Evolutionary conservation across 2,113 vertebrate genomes (phyloP), one percentile per base, ranked within the genome.

Genomic region (Xiphophorus couchianus): DNA sequence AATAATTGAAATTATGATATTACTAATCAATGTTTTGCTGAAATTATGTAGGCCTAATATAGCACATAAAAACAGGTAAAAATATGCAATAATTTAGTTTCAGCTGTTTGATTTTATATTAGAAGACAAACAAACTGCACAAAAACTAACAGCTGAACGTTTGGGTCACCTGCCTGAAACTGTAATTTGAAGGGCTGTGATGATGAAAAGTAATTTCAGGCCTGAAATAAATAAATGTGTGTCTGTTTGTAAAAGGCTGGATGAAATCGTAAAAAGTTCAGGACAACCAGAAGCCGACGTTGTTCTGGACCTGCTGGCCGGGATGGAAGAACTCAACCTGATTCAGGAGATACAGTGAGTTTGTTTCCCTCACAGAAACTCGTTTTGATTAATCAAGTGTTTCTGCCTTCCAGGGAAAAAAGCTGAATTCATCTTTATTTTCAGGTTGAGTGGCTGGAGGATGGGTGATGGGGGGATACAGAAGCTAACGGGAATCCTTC

Each of bases 291-390:
- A 74, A 0, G 76, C 83, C 61, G 89, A 86, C 62, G 19, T 15
- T 14, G 35, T 87, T 31, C 54, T 68, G 62, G 65, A 58, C 37
- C 88, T 97, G 0, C 73, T 95, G 1, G 70, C 81, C 29, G 80
- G 87, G 14, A 85, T 96, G 85, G 84, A 90, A 73, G 72, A 82
- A 15, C 89, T 93, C 76, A 71, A 17, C 68, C 82, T 31, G 25
- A 25, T 96, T 69, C 88, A 96, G 83, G 94, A 95, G 78, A 92
- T 96, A 13, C 85, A 93, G 95, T 96, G 83, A 94, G 95, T 93
- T 66, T 58, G 64, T 60, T n/a, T 64, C 8, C 19, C 9, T 58
- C 51, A n/a, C 22, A 25, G 51, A 58, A 58, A 58, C 22, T 58
- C 8, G 22, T 58, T 58, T 58, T 11, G 51, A 9, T 48, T 9